Percentiles rank a stretch among this genome's conserved stretches.
Evolutionary conservation across 2,113 vertebrate species (phyloP).

Genomic region (Ceyx cyanopectus): DNA sequence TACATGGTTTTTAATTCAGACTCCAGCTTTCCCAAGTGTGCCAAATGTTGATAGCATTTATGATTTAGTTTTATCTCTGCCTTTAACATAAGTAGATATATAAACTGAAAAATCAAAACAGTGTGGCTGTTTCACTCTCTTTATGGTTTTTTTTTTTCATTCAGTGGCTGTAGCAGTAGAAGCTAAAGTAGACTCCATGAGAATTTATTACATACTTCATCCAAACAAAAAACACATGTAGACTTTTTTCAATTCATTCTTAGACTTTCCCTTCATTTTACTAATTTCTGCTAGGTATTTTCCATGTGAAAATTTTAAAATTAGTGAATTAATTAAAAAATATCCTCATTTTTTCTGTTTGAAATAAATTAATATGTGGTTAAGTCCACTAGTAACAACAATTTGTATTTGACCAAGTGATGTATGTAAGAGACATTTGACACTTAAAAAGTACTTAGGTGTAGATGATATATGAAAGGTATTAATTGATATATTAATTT

Average conservation of each 20-base stretch:
- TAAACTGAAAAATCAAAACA: not conserved
- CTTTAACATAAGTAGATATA: not conserved
- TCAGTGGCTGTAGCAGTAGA: not conserved
- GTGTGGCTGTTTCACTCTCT: not conserved
- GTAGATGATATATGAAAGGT: not conserved
- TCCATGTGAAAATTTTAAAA: not conserved
- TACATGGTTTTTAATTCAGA: not conserved
- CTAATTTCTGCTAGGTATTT: not conserved
- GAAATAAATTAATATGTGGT: not conserved
- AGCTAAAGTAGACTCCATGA: not conserved
- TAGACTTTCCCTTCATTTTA: not conserved
- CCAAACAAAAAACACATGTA: slow-evolving; percentile 13
- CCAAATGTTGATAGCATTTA: not conserved
- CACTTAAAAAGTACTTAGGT: not conserved
- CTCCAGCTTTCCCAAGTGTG: not conserved
- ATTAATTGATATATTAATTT: not conserved
- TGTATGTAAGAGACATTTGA: not conserved
- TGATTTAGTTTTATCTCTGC: not conserved
- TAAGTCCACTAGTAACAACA: not conserved
- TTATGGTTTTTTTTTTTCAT: not conserved
- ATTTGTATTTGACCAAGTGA: not conserved
- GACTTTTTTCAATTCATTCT: not conserved
- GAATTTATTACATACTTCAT: not conserved
- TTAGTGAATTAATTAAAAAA: not conserved
- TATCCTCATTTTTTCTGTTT: not conserved